Evolutionary conservation across 2,888 invertebrate genomes (phyloP).

Genomic region (Aplocera efformata): DNA sequence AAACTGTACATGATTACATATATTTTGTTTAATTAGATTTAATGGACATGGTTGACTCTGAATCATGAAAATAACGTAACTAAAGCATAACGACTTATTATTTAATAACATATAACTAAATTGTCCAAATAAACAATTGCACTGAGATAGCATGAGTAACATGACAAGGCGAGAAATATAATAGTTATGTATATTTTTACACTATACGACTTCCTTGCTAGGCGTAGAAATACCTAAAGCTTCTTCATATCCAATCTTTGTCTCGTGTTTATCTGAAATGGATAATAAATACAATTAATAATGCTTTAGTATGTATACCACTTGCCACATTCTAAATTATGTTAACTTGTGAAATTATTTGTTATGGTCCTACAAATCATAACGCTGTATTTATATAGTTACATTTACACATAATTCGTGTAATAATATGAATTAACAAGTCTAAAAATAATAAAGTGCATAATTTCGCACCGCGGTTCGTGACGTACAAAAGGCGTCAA

Average conservation of each 20-base stretch:
- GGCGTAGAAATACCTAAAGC: slow-evolving; percentile 95
- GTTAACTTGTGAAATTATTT: no score
- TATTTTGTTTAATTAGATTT: slow-evolving; percentile 39
- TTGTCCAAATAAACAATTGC: slow-evolving; percentile 73
- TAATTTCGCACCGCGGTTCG: no score
- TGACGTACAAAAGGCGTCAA: no score
- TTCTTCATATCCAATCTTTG: slow-evolving; percentile 91
- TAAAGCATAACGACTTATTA: slow-evolving; percentile 40
- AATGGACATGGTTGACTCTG: slow-evolving; percentile 68
- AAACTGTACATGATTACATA: slow-evolving; percentile 72
- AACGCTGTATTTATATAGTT: no score
- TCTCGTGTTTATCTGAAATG: slow-evolving; percentile 76
- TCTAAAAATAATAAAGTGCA: no score
- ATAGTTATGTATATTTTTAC: slow-evolving; percentile 30
- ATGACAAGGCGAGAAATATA: slow-evolving; percentile 42
- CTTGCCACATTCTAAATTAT: no score
- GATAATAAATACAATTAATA: slow-evolving; percentile 9
- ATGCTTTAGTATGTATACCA: no score
- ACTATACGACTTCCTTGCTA: slow-evolving; percentile 89
- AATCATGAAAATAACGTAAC: slow-evolving; percentile 54
- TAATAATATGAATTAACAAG: no score
- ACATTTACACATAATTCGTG: no score
- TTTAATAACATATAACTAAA: slow-evolving; percentile 52
- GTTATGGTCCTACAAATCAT: no score
- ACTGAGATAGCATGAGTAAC: slow-evolving; percentile 61